These are phyloP conservation scores for Taphrorychus bicolor DNA, from an alignment of 2,888 invertebrate species.

Conservation along the genomic window DNA sequence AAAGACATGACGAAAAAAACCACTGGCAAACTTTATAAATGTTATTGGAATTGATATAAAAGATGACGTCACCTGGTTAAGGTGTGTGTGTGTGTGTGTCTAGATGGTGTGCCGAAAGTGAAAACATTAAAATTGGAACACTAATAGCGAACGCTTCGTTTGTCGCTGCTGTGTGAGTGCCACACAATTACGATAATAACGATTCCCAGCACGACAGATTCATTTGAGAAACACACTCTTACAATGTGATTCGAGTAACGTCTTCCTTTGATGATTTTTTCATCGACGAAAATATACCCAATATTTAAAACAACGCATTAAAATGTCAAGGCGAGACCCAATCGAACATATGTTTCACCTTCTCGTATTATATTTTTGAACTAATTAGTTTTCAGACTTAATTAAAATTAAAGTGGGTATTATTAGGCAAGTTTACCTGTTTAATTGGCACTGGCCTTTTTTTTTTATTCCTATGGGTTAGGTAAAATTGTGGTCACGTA, in stretches of 20 bases:
- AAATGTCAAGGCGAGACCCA: not conserved
- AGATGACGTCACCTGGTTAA: constrained; percentile 11
- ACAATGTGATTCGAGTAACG: not conserved
- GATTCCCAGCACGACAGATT: constrained; percentile 4
- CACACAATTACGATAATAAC: not conserved
- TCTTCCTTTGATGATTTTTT: not conserved
- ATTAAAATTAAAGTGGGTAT: not conserved
- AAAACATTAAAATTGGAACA: constrained; percentile 14
- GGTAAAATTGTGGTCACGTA: no score
- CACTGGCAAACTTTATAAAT: constrained; percentile 4
- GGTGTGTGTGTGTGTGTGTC: no score
- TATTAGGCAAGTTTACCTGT: not conserved
- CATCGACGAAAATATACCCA: not conserved
- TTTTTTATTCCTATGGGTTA: not conserved
- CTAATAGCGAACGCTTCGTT: not conserved
- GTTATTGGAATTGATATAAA: constrained; percentile 10
- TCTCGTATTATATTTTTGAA: not conserved
- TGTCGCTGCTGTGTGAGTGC: not conserved
- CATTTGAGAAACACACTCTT: not conserved
- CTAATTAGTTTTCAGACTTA: not conserved
- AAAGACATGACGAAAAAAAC: not conserved
- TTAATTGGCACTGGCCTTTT: not conserved
- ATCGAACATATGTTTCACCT: not conserved
- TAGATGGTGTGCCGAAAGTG: constrained; percentile 13
- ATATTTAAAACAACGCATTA: not conserved